Evolutionary conservation across 2,113 vertebrate genomes (phyloP), one percentile per base, ranked within the genome.

Genomic region (Zapornia atra): DNA sequence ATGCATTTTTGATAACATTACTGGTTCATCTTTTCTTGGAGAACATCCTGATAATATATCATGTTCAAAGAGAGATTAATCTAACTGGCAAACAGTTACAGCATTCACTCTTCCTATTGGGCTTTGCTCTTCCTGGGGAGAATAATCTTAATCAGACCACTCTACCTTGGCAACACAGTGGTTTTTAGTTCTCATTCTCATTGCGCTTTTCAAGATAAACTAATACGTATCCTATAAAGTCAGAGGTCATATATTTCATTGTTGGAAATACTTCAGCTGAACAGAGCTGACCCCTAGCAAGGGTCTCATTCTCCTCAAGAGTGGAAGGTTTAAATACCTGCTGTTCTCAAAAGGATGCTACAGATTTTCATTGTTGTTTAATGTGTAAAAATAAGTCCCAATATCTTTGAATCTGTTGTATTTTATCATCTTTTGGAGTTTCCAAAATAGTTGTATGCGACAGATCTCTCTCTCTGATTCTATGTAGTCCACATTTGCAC

Each of bases 21-120:
- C 38, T 96, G 85, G 95, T 92, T 96, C 77, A 96, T 92, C 70
- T 36, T 70, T 89, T 85, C 36, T 73, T 57, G 40, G 34, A 81
- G 21, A 16, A 78, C 46, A 90, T 65, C 54, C 26, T 60, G 69
- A 64, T 89, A 70, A 90, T 91, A 80, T 59, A 73, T 86, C 50
- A 48, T 3, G 12, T 12, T 69, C 63, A 54, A 18, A 81, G 77
- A 91, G 51, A 89, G 51, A 85, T 76, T 93, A 96, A 94, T 96
- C 21, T 84, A 20, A n/a, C 70, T 93, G 91, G 50, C 31, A 88
- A 82, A 81, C 48, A 51, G 31, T 88, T 83, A 69, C 66, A 68
- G 31, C 48, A 11, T 70, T 96, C 53, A 34, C 22, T 91, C 26
- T 71, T 96, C 88, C 79, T 96, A 33, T 69, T 92, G 61, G 34